Conservation (phyloP, 2,113 vertebrate species). For the Paracanthobrama guichenoti region DNA sequence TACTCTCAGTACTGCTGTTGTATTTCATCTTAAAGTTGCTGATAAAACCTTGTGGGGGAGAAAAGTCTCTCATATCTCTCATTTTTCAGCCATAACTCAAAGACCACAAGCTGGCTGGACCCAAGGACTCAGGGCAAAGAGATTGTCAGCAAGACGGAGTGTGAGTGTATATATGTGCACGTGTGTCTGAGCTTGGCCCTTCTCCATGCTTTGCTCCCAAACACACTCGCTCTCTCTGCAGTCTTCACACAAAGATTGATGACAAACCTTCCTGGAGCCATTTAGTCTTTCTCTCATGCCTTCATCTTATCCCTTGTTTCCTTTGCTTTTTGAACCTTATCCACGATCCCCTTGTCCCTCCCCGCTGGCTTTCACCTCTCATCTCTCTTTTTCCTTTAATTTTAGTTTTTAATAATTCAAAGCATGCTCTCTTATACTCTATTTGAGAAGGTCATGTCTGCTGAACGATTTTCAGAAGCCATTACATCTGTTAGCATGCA, state of each 20-base stretch:
- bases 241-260: slow-evolving; percentile 43
- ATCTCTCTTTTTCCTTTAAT: slow-evolving; percentile 37
- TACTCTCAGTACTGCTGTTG: slow-evolving; percentile 3
- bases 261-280: slow-evolving; percentile 15
- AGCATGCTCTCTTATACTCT: neutral
- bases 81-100: slow-evolving; percentile 73
- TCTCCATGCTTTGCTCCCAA: neutral
- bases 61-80: slow-evolving; percentile 30
- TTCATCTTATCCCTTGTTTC: slow-evolving; percentile 9
- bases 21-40: slow-evolving; percentile 39
- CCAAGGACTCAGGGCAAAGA: slow-evolving; percentile 72
- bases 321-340: slow-evolving; percentile 6
- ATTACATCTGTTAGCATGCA: neutral
- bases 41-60: slow-evolving; percentile 2
- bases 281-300: slow-evolving; percentile 11
- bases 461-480: neutral
- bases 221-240: slow-evolving; percentile 9
- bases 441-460: slow-evolving; percentile 15
- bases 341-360: neutral
- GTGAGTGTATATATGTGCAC: slow-evolving; percentile 62
- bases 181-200: neutral
- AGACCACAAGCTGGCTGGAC: slow-evolving; percentile 79
- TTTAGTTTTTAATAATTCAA: slow-evolving; percentile 34
- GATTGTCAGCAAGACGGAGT: slow-evolving; percentile 68
- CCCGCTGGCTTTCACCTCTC: neutral